Conservation (phyloP, 1,140 invertebrate genomes). For the Drosophila funebris region DNA sequence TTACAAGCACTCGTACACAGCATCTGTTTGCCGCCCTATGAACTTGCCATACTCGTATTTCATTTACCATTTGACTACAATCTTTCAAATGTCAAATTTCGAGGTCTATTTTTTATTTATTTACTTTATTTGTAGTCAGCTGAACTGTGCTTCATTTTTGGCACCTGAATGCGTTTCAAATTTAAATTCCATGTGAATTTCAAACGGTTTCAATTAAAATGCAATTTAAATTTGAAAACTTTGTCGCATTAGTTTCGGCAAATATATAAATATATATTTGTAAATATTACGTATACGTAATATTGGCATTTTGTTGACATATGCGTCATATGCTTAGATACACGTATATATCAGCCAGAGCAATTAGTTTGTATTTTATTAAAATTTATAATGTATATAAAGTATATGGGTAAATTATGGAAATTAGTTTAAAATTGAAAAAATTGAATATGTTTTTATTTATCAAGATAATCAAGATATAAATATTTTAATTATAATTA, state of each 20-base stretch:
- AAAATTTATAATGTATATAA: too few relatives aligned
- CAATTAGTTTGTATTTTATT: too few relatives aligned
- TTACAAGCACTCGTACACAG: background rate
- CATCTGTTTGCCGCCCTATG: background rate
- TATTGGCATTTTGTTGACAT: too few relatives aligned
- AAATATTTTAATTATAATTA: too few relatives aligned
- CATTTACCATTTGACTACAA: constrained; percentile 8
- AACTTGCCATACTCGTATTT: constrained; percentile 22
- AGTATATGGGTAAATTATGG: too few relatives aligned
- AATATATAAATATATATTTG: background rate
- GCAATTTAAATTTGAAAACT: background rate
- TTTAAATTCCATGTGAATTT: background rate
- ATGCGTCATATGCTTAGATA: too few relatives aligned
- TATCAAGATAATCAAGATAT: too few relatives aligned
- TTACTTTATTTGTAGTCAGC: too few relatives aligned
- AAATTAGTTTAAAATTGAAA: too few relatives aligned
- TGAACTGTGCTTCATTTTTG: background rate
- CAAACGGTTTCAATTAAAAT: background rate
- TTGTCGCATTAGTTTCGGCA: background rate
- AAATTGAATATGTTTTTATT: too few relatives aligned
- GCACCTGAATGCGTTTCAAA: constrained; percentile 15
- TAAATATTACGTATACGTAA: too few relatives aligned
- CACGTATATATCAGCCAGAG: too few relatives aligned
- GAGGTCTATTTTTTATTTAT: background rate
- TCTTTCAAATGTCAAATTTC: constrained; percentile 4